phyloP scores from a whole-genome alignment of 2,113 vertebrate species.

The Stigmatopora nigra region DNA sequence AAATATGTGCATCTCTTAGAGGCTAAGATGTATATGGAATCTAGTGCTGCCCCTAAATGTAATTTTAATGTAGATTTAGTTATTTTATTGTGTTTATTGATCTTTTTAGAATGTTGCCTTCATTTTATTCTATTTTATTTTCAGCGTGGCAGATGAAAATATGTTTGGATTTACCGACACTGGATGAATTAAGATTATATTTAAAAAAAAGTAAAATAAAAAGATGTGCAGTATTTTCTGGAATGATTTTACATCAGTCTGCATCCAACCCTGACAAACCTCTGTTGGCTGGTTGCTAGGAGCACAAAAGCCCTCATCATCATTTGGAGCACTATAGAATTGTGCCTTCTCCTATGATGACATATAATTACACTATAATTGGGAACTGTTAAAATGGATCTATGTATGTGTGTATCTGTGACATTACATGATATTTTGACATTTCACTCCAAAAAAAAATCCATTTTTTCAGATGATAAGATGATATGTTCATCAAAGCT shows the following conservation, averaged over 20 bases:
- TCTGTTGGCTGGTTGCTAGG: slow-evolving; percentile 76
- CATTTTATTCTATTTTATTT: too few species aligned
- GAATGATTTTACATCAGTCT: slow-evolving; percentile 66
- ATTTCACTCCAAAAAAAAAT: slow-evolving; percentile 9
- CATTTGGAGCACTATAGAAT: slow-evolving; percentile 81
- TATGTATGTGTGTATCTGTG: slow-evolving; percentile 32
- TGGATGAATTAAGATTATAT: too few species aligned
- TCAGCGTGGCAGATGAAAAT: too few species aligned
- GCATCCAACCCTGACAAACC: slow-evolving; percentile 73
- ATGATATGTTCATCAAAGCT: slow-evolving; percentile 1
- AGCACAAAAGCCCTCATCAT: slow-evolving; percentile 77
- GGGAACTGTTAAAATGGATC: slow-evolving; percentile 75
- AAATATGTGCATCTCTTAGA: too few species aligned
- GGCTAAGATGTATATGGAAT: too few species aligned
- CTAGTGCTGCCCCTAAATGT: too few species aligned
- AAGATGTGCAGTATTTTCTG: slow-evolving; percentile 75
- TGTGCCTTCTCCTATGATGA: slow-evolving; percentile 83
- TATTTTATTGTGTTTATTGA: too few species aligned
- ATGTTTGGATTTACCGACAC: too few species aligned
- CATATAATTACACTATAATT: slow-evolving; percentile 93
- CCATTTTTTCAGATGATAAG: slow-evolving; percentile 4
- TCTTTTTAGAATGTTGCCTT: too few species aligned
- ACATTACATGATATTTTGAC: slow-evolving; percentile 11
- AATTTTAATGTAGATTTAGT: too few species aligned
- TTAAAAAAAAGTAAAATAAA: slow-evolving; percentile 37